Percentiles rank a stretch among this genome's conserved stretches.
Conservation (phyloP, 2,113 vertebrate genomes). For the Meles meles region DNA sequence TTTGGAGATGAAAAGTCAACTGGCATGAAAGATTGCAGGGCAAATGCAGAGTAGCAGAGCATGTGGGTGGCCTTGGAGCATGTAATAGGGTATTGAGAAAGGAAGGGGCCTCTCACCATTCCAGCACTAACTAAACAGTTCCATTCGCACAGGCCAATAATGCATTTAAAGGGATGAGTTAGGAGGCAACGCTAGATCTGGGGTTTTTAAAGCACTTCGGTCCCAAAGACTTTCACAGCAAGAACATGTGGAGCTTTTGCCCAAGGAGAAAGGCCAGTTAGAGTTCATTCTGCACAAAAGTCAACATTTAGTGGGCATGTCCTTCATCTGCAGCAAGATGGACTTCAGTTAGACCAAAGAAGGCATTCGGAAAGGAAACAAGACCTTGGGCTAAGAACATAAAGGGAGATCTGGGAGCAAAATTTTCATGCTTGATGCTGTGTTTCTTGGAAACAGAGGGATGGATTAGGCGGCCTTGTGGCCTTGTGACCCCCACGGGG, state of each 20-base stretch:
- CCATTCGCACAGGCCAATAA: slow-evolving; percentile 13
- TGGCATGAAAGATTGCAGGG: slow-evolving; percentile 83
- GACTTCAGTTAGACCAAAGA: not conserved
- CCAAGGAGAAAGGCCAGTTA: not conserved
- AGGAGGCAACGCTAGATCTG: not conserved
- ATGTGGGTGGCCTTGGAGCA: slow-evolving; percentile 79
- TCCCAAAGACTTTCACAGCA: not conserved
- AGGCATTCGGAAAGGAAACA: not conserved
- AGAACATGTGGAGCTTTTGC: not conserved
- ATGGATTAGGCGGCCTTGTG: not conserved
- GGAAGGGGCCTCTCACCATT: slow-evolving; percentile 39
- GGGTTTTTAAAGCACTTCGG: not conserved
- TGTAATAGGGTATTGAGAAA: slow-evolving; percentile 69
- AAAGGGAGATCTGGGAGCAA: not conserved
- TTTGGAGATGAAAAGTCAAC: slow-evolving; percentile 86
- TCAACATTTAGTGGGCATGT: not conserved
- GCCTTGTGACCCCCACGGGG: no score
- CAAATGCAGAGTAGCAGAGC: slow-evolving; percentile 72
- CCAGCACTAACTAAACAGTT: slow-evolving; percentile 28
- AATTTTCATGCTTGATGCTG: not conserved
- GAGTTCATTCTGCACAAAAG: not conserved
- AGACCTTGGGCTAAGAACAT: not conserved
- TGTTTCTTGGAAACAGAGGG: not conserved
- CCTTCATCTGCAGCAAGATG: not conserved
- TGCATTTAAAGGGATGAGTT: not conserved